Evolutionary conservation across 2,888 invertebrate genomes (phyloP).

Genomic region (Parnassius mnemosyne): DNA sequence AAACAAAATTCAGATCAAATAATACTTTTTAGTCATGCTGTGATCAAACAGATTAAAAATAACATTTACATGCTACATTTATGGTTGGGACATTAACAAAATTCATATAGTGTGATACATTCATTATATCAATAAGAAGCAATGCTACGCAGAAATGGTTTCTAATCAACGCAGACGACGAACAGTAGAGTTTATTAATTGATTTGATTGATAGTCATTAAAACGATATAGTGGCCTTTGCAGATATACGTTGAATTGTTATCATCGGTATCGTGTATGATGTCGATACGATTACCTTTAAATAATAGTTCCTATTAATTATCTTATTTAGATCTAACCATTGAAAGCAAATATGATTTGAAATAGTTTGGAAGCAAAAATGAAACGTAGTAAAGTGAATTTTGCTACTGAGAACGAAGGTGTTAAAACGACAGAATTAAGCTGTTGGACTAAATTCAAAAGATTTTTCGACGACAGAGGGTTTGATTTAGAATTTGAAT

Average conservation of each 20-base stretch:
- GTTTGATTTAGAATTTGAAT: conserved; percentile 71
- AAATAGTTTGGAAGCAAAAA: conserved; percentile 26
- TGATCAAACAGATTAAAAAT: no score
- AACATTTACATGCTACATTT: no score
- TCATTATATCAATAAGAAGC: not conserved
- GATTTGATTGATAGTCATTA: conserved; percentile 12
- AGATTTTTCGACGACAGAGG: conserved; percentile 69
- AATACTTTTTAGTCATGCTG: no score
- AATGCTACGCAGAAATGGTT: conserved; percentile 6
- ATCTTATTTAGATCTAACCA: conserved; percentile 25
- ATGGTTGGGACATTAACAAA: no score
- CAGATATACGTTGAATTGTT: conserved; percentile 12
- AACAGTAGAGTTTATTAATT: conserved; percentile 17
- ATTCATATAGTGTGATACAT: no score
- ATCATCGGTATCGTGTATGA: conserved; percentile 18
- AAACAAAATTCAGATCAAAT: no score
- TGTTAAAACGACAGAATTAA: conserved; percentile 35
- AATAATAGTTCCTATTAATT: conserved; percentile 14
- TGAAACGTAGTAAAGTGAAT: conserved; percentile 24
- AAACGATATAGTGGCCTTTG: conserved; percentile 22
- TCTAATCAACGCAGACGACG: conserved; percentile 10
- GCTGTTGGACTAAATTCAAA: conserved; percentile 69
- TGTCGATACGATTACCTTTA: conserved; percentile 14
- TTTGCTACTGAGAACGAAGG: conserved; percentile 19
- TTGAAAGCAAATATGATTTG: conserved; percentile 13